Percentiles rank a stretch among this genome's conserved stretches.
Conservation (phyloP, 2,888 invertebrate species). For the Ormyrus thymus region DNA sequence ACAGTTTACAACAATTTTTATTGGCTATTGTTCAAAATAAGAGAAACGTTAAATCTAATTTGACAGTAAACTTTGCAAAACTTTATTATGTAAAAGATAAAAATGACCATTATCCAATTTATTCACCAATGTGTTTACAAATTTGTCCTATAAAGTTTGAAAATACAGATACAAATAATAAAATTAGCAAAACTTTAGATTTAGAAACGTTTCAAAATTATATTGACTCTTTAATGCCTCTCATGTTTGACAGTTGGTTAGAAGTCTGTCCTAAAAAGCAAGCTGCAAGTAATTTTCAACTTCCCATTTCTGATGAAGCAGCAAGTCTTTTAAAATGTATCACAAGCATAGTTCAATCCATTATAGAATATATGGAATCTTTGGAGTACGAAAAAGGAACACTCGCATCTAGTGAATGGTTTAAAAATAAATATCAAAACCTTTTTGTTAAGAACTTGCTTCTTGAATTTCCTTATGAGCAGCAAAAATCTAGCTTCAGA, state of each 20-base stretch:
- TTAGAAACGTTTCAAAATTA: slow-evolving; percentile 79
- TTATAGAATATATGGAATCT: slow-evolving; percentile 77
- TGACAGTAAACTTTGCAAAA: slow-evolving; percentile 16
- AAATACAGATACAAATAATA: slow-evolving; percentile 54
- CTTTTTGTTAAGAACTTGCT: slow-evolving; percentile 79
- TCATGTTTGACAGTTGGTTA: slow-evolving; percentile 89
- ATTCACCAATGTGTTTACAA: slow-evolving; percentile 56
- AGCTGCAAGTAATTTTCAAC: slow-evolving; percentile 74
- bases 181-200: slow-evolving; percentile 66
- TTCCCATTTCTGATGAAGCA: slow-evolving; percentile 80
- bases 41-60: slow-evolving; percentile 55
- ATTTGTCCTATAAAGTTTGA: slow-evolving; percentile 62
- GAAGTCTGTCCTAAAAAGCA: slow-evolving; percentile 81
- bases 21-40: slow-evolving; percentile 70
- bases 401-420: slow-evolving; percentile 71
- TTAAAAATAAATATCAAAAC: slow-evolving; percentile 77
- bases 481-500: slow-evolving; percentile 46
- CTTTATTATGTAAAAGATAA: slow-evolving; percentile 55
- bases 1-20: slow-evolving; percentile 82
- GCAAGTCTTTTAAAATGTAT: slow-evolving; percentile 80
- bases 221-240: slow-evolving; percentile 82
- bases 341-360: slow-evolving; percentile 79
- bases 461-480: slow-evolving; percentile 77
- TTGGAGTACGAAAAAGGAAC: slow-evolving; percentile 59
- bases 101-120: slow-evolving; percentile 60